Percentiles rank a stretch among this genome's conserved stretches.
Conservation (phyloP, 1,140 invertebrate species). For the Pachyrhynchus sulphureomaculatus region DNA sequence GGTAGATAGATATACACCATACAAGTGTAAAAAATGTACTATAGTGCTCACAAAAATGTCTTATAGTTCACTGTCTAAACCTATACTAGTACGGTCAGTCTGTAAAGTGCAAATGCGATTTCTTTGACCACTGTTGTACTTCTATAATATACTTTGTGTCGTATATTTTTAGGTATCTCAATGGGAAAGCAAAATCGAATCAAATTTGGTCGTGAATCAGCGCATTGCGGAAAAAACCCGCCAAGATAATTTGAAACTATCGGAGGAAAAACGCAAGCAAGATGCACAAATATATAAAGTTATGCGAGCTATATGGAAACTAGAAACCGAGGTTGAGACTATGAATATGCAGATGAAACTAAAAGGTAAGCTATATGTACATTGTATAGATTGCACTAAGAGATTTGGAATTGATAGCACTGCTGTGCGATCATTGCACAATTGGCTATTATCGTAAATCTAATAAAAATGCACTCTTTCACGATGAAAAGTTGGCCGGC, state of each 20-base stretch:
- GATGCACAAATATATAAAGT: conserved; percentile 58
- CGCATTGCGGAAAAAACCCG: conserved; percentile 58
- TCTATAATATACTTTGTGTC: too few species aligned
- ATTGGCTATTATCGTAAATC: too few species aligned
- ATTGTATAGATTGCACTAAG: too few species aligned
- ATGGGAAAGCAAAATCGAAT: conserved; percentile 58
- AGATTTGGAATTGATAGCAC: too few species aligned
- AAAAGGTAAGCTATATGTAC: conserved; percentile 41
- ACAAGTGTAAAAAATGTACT: too few species aligned
- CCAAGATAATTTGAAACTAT: conserved; percentile 54
- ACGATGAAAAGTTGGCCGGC: too few species aligned
- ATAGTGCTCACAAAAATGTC: too few species aligned
- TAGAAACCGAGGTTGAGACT: conserved; percentile 56
- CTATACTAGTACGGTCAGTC: background rate
- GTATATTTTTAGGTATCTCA: conserved; percentile 44
- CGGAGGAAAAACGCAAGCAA: conserved; percentile 56
- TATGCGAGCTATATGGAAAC: conserved; percentile 57
- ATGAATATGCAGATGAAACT: conserved; percentile 58
- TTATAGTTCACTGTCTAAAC: too few species aligned
- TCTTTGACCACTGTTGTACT: too few species aligned
- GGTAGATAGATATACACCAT: too few species aligned
- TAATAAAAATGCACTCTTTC: too few species aligned
- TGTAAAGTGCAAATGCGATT: background rate
- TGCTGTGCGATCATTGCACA: too few species aligned
- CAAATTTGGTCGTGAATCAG: conserved; percentile 56